Evolutionary conservation across 2,797 vertebrate species (phyloP).

Genomic region (Onychomys arenicola): DNA sequence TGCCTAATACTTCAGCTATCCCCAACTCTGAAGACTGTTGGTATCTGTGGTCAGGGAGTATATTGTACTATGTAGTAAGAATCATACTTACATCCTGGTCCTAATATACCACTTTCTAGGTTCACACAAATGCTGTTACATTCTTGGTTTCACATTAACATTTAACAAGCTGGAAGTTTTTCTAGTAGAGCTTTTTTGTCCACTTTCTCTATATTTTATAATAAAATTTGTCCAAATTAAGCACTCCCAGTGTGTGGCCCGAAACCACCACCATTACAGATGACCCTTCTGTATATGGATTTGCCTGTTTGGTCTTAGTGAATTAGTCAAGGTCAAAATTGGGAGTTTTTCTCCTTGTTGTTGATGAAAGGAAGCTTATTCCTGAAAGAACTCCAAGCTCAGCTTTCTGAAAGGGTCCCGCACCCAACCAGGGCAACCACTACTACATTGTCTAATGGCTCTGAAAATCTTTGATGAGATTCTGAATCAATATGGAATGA

Average conservation of each 20-base stretch:
- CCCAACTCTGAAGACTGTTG: not conserved
- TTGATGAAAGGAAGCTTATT: not conserved
- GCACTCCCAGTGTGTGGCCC: not conserved
- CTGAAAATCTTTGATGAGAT: conserved; percentile 48
- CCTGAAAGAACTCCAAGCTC: conserved; percentile 9
- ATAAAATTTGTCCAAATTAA: not conserved
- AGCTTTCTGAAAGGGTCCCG: not conserved
- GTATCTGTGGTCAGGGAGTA: not conserved
- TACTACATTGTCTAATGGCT: conserved; percentile 19
- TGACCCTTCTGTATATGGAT: not conserved
- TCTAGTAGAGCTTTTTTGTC: not conserved
- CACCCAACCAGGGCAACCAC: not conserved
- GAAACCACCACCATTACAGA: not conserved
- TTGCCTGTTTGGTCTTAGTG: not conserved
- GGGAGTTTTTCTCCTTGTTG: not conserved
- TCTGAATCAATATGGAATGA: not conserved
- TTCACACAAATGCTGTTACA: not conserved
- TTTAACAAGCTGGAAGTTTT: not conserved
- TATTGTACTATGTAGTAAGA: not conserved
- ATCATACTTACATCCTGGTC: not conserved
- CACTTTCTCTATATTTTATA: not conserved
- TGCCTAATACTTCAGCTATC: not conserved
- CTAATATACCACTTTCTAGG: not conserved
- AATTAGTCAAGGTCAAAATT: not conserved
- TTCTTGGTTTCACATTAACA: not conserved